Evolutionary conservation across 2,888 invertebrate species (phyloP).

Genomic region (Caenorhabditis sp.): DNA sequence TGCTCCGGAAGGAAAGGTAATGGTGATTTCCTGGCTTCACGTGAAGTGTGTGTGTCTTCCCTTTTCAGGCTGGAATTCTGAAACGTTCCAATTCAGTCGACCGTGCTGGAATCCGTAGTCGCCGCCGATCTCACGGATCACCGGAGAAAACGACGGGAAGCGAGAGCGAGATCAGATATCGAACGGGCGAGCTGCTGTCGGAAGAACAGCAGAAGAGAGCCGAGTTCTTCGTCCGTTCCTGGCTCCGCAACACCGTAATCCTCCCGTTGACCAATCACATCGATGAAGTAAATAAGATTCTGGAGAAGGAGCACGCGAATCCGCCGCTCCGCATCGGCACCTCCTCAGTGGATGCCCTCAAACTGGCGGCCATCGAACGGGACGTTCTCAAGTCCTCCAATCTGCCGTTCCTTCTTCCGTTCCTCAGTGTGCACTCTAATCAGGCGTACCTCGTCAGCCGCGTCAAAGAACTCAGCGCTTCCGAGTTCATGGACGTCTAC

Average conservation of each 20-base stretch:
- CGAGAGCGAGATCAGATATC: constrained; percentile 25
- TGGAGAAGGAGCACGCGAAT: constrained; percentile 62
- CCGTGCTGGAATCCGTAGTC: constrained; percentile 29
- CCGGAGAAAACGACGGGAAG: constrained; percentile 38
- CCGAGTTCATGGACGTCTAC: constrained; percentile 62
- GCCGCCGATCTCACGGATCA: constrained; percentile 44
- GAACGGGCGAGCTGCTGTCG: constrained; percentile 41
- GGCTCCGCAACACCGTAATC: constrained; percentile 65
- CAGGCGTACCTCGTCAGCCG: constrained; percentile 63
- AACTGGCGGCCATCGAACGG: constrained; percentile 55
- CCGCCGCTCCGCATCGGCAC: constrained; percentile 63
- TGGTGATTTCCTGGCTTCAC: neutral
- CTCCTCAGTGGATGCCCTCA: constrained; percentile 58
- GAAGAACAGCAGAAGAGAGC: constrained; percentile 52
- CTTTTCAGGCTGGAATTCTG: constrained; percentile 33
- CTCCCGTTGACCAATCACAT: constrained; percentile 57
- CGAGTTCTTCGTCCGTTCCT: constrained; percentile 53
- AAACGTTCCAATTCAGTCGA: constrained; percentile 53
- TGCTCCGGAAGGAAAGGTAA: constrained; percentile 30
- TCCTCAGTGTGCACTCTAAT: constrained; percentile 58
- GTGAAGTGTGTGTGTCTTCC: no score
- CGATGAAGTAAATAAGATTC: constrained; percentile 55
- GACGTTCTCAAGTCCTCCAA: constrained; percentile 53
- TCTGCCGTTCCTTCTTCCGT: constrained; percentile 65
- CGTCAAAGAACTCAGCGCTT: constrained; percentile 51